These are phyloP conservation scores for Glaucidium brasilianum DNA, from an alignment of 2,113 vertebrate genomes.

Conservation along the genomic window DNA sequence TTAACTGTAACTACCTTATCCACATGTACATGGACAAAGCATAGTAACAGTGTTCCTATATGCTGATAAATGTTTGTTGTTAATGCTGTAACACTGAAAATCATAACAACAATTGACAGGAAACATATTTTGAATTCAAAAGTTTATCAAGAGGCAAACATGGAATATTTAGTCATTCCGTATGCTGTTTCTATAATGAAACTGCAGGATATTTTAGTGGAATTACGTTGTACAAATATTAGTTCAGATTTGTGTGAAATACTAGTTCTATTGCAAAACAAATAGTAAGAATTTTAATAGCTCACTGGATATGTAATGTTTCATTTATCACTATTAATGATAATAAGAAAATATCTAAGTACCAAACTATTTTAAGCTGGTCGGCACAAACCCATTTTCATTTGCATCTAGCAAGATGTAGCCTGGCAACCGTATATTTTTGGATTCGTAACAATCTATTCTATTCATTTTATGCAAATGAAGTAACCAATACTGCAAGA, in stretches of 20 bases:
- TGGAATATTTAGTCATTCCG: background rate
- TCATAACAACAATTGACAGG: background rate
- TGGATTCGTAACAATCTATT: slow-evolving; percentile 72
- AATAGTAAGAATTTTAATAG: background rate
- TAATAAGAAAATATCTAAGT: slow-evolving; percentile 57
- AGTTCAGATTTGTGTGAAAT: background rate
- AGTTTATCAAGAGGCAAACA: background rate
- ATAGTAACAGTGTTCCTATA: background rate
- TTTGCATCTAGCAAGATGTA: slow-evolving; percentile 76
- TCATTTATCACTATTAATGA: slow-evolving; percentile 35
- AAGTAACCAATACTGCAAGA: slow-evolving; percentile 56
- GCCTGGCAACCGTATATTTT: slow-evolving; percentile 81
- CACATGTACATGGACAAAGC: background rate
- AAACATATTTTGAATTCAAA: background rate
- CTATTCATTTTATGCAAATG: slow-evolving; percentile 79
- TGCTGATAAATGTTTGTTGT: background rate
- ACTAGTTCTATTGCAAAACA: background rate
- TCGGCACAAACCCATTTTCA: slow-evolving; percentile 72
- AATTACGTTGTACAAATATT: background rate
- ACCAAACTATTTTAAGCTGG: slow-evolving; percentile 72
- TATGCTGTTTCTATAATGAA: background rate
- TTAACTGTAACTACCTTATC: background rate
- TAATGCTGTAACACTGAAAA: background rate
- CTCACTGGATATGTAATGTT: background rate
- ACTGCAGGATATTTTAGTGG: background rate